Percentiles rank a stretch among this genome's conserved stretches.
These are phyloP conservation scores for Neolamprologus brichardi DNA, from an alignment of 2,113 vertebrate species.

Conservation along the genomic window DNA sequence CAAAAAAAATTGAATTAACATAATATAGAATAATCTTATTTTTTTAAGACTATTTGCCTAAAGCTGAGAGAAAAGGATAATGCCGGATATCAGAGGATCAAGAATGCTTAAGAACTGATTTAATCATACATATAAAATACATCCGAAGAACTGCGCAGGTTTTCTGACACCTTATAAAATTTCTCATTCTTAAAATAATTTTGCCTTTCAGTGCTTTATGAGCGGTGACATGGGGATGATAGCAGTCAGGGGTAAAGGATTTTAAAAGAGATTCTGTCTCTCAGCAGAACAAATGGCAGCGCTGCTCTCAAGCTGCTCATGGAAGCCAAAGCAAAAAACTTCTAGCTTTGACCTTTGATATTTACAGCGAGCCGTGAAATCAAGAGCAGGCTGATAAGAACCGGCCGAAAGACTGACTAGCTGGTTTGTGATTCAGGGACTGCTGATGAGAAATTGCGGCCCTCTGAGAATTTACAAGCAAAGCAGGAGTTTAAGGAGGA, in stretches of 20 bases:
- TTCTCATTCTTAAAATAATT: not conserved
- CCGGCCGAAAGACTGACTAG: not conserved
- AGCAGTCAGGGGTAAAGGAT: not conserved
- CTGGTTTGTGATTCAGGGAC: constrained; percentile 19
- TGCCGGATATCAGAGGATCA: not conserved
- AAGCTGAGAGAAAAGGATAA: not conserved
- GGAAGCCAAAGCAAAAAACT: constrained; percentile 39
- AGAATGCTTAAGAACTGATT: not conserved
- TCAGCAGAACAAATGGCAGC: not conserved
- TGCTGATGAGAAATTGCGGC: not conserved
- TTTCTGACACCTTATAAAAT: not conserved
- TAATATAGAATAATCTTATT: not conserved
- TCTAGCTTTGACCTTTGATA: constrained; percentile 54
- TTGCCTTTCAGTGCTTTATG: not conserved
- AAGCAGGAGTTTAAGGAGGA: constrained; percentile 8
- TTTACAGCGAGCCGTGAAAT: not conserved
- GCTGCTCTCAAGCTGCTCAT: constrained; percentile 5
- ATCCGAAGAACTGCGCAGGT: not conserved
- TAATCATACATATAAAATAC: not conserved
- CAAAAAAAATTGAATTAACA: not conserved
- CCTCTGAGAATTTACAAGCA: constrained; percentile 19
- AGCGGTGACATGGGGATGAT: not conserved
- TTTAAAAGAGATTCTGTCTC: not conserved
- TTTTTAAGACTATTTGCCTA: not conserved
- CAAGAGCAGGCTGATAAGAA: constrained; percentile 23